A percentile compares a stretch with the other conserved stretches of the same genome.
These are phyloP conservation scores for Capitulum mitella DNA, from an alignment of 2,888 invertebrate species.

Conservation along the genomic window DNA sequence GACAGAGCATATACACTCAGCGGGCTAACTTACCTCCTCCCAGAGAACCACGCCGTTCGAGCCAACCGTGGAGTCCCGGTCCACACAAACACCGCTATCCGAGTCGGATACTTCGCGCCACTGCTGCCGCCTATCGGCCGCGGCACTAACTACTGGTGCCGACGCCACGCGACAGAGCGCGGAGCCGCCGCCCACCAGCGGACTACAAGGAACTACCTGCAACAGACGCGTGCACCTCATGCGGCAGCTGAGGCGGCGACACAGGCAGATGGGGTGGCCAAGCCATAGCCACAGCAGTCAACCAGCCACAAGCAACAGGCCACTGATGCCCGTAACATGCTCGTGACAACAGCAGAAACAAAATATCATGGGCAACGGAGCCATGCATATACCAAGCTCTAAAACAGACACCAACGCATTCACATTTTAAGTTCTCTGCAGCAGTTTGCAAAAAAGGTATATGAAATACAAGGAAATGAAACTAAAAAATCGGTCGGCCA, in stretches of 20 bases:
- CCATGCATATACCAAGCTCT: no score
- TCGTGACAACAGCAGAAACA: no score
- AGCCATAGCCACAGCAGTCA: not conserved
- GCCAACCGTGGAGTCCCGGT: constrained; percentile 1
- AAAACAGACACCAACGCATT: no score
- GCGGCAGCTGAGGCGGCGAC: not conserved
- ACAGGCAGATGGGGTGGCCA: not conserved
- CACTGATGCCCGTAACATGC: no score
- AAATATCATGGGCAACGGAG: no score
- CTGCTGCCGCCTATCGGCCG: constrained; percentile 6
- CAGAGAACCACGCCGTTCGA: not conserved
- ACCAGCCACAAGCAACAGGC: not conserved
- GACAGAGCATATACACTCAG: no score
- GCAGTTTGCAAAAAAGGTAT: no score
- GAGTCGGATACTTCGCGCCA: constrained; percentile 8
- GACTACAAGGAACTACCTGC: constrained; percentile 5
- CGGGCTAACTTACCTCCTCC: not conserved
- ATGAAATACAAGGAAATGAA: no score
- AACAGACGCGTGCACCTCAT: not conserved
- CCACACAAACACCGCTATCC: constrained; percentile 2
- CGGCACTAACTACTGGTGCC: not conserved
- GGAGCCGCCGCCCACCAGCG: not conserved
- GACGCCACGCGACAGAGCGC: constrained; percentile 10
- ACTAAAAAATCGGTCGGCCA: no score
- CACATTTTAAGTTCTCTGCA: no score